These are phyloP conservation scores for Cataglyphis livida DNA, from an alignment of 2,888 invertebrate genomes.

Conservation along the genomic window DNA sequence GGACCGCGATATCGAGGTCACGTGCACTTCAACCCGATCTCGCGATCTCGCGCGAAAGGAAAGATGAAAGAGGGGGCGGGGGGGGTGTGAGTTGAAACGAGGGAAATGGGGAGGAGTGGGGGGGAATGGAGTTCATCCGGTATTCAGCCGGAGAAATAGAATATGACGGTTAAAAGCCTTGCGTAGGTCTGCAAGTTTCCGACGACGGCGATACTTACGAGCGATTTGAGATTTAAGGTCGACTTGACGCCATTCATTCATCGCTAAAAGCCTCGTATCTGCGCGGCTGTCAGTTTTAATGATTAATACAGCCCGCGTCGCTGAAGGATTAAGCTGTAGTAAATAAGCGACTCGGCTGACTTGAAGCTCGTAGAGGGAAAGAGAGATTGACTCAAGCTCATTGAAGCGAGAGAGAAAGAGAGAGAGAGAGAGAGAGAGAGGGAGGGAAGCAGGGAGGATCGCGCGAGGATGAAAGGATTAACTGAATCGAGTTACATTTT, in stretches of 20 bases:
- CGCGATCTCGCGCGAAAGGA: conserved; percentile 34
- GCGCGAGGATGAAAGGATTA: conserved; percentile 49
- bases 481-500: conserved; percentile 51
- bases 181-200: conserved; percentile 47
- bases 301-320: conserved; percentile 50
- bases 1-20: conserved; percentile 32
- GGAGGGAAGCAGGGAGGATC: neutral
- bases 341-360: conserved; percentile 31
- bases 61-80: neutral
- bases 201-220: conserved; percentile 48
- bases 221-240: conserved; percentile 55
- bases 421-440: conserved; percentile 24
- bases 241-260: conserved; percentile 48
- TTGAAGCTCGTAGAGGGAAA: neutral
- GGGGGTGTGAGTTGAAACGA: neutral
- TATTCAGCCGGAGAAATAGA: conserved; percentile 19
- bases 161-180: conserved; percentile 49
- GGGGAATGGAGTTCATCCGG: neutral
- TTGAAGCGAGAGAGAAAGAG: neutral
- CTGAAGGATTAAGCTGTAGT: conserved; percentile 39
- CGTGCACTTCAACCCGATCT: conserved; percentile 19
- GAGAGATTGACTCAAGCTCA: neutral
- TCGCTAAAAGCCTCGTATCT: conserved; percentile 53
- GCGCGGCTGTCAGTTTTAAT: conserved; percentile 51
- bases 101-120: no score